Base-by-base conservation (phyloP, 2,113 vertebrate species). In the Mesocricetus auratus region DNA sequence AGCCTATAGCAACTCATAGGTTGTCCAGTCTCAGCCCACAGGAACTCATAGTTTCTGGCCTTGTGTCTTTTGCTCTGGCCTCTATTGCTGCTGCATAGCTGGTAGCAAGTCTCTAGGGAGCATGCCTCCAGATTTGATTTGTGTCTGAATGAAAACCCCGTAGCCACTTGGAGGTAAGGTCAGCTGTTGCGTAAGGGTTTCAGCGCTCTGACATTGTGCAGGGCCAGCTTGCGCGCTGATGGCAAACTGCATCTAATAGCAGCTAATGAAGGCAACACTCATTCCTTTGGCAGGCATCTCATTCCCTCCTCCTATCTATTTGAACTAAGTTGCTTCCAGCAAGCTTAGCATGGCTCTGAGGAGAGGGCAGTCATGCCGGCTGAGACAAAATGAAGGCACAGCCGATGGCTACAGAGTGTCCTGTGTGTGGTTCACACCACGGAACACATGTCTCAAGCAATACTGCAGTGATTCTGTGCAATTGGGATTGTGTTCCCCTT, bases 131-230 rank as follows among this genome's bases (percentile, higher is more conserved):
- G 95, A 97, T 97, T 94, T 95, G 94, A 39, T 97, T 94, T 97
- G 93, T 97, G 88, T 39, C 71, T 75, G 50, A 90, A 73, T 86
- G 8, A 97, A 93, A 96, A 5, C 81, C 33, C 22, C 68, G 86
- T 74, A 94, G 36, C 60, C 86, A 86, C 96, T 98, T 97, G 60
- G 71, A 90, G 88, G 56, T 58, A 75, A 88, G 94, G 86, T 96
- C 69, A 94, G 33, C 39, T 33, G 64, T 29, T 88, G 7, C 0
- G 64, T 77, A 90, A 91, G 26, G 12, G 88, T 87, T 92, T 97
- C 83, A 96, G 96, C 69, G 95, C 94, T 91, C 77, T 93, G 64
- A 69, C 89, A 56, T 17, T 69, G 81, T 9, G 4, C 53, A 0
- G 62, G 60, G 85, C 53, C 60, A 78, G 19, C 45, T 93, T 24